A percentile compares a stretch with the other conserved stretches of the same genome.
Conservation (phyloP, 2,888 invertebrate species). For the Geophilus truncorum region DNA sequence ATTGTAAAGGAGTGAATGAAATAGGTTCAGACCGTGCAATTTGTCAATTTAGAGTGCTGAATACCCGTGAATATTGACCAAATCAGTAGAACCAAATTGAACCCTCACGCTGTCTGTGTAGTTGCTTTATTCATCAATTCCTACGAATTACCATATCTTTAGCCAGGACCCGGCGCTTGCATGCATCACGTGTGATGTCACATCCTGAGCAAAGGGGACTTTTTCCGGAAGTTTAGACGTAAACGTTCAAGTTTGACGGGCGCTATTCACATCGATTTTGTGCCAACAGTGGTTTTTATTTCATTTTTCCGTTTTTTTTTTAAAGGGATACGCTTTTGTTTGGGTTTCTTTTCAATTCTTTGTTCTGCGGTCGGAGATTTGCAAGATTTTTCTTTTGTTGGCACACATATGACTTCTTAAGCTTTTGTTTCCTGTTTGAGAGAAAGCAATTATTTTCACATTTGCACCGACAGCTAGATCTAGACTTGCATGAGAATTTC, state of each 20-base stretch:
- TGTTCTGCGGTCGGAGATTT: slow-evolving; percentile 25
- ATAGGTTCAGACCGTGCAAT: not conserved
- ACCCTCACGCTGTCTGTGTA: not conserved
- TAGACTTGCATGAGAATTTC: not conserved
- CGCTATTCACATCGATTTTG: slow-evolving; percentile 5
- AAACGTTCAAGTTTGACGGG: slow-evolving; percentile 1
- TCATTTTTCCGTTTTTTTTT: not conserved
- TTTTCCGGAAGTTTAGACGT: slow-evolving; percentile 18
- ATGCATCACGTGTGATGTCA: slow-evolving; percentile 21
- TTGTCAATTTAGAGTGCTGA: slow-evolving; percentile 2
- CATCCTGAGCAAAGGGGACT: not conserved
- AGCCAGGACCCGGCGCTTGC: not conserved
- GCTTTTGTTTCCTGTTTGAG: slow-evolving; percentile 24
- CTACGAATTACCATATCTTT: slow-evolving; percentile 7
- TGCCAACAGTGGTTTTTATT: not conserved
- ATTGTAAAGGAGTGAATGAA: not conserved
- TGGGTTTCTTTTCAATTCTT: slow-evolving; percentile 15
- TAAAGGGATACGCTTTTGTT: slow-evolving; percentile 7
- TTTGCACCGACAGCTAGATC: not conserved
- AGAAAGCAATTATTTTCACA: slow-evolving; percentile 27
- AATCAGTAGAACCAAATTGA: not conserved
- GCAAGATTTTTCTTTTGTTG: slow-evolving; percentile 27
- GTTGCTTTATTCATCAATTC: slow-evolving; percentile 21
- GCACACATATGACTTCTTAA: slow-evolving; percentile 23
- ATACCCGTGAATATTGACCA: not conserved